Evolutionary conservation across 2,113 vertebrate genomes (phyloP).

Genomic region (Pseudorectes ferrugineus): DNA sequence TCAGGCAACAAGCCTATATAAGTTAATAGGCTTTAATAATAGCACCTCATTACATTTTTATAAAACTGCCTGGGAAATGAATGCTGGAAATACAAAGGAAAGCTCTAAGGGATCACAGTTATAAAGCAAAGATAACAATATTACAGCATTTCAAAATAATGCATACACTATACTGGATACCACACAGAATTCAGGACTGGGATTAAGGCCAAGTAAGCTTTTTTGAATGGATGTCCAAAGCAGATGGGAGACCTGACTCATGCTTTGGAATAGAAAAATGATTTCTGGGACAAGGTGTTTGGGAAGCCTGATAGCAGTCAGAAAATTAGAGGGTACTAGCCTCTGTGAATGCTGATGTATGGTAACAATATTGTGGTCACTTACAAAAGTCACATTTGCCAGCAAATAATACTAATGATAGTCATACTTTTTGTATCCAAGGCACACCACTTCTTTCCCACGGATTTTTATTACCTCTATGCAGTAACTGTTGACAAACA

Average conservation of each 20-base stretch:
- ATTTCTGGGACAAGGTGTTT: slow-evolving; percentile 48
- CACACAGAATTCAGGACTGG: slow-evolving; percentile 45
- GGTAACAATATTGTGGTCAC: slow-evolving; percentile 10
- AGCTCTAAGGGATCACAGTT: slow-evolving; percentile 53
- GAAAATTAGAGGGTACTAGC: background rate
- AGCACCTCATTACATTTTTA: slow-evolving; percentile 63
- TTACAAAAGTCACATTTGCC: background rate
- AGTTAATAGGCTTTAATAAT: slow-evolving; percentile 67
- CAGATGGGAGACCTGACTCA: slow-evolving; percentile 52
- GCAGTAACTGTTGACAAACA: slow-evolving; percentile 45
- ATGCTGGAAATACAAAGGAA: slow-evolving; percentile 49
- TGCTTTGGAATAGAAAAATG: slow-evolving; percentile 27
- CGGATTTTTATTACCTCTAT: slow-evolving; percentile 32
- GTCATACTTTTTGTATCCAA: background rate
- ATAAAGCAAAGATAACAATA: slow-evolving; percentile 64
- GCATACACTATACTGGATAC: slow-evolving; percentile 2
- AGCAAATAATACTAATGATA: background rate
- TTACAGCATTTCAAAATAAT: slow-evolving; percentile 63
- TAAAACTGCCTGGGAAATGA: slow-evolving; percentile 59
- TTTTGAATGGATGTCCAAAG: slow-evolving; percentile 49
- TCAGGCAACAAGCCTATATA: slow-evolving; percentile 53
- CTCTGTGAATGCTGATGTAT: background rate
- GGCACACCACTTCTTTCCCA: slow-evolving; percentile 24
- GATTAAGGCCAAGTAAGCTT: slow-evolving; percentile 34
- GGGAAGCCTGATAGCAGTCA: slow-evolving; percentile 24